Conservation (phyloP, 2,113 vertebrate species). For the Archilochus colubris region DNA sequence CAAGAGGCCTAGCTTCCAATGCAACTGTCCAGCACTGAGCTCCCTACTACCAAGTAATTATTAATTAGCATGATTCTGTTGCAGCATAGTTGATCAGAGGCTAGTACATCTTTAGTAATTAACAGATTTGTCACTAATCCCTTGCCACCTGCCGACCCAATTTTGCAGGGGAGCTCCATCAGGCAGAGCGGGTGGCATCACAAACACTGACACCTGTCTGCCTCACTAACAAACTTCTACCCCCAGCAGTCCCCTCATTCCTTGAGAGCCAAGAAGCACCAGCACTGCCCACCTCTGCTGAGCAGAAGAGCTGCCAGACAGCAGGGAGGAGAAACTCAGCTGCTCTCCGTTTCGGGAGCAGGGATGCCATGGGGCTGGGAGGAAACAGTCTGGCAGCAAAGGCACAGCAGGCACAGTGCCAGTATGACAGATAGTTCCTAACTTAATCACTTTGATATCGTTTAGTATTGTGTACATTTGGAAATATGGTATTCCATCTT, state of each 20-base stretch:
- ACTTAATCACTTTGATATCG: neutral
- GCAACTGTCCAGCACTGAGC: neutral
- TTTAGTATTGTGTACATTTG: neutral
- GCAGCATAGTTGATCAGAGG: neutral
- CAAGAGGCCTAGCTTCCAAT: neutral
- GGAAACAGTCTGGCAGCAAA: neutral
- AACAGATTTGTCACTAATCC: conserved; percentile 12
- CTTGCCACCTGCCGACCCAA: conserved; percentile 1
- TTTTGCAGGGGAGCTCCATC: neutral
- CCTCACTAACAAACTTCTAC: neutral
- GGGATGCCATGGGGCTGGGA: neutral
- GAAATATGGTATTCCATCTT: neutral
- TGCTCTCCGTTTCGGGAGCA: fast-evolving
- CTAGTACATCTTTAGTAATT: neutral
- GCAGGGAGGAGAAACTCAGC: neutral
- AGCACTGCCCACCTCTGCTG: neutral
- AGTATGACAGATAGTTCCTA: neutral
- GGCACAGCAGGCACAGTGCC: neutral
- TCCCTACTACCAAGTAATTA: neutral
- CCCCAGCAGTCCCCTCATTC: neutral
- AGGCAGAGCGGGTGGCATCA: neutral
- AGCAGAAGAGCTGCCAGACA: neutral
- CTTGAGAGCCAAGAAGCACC: neutral
- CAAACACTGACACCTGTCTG: neutral
- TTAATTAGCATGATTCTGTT: neutral